Conservation (phyloP, 2,113 vertebrate species). For the Chaenocephalus aceratus region DNA sequence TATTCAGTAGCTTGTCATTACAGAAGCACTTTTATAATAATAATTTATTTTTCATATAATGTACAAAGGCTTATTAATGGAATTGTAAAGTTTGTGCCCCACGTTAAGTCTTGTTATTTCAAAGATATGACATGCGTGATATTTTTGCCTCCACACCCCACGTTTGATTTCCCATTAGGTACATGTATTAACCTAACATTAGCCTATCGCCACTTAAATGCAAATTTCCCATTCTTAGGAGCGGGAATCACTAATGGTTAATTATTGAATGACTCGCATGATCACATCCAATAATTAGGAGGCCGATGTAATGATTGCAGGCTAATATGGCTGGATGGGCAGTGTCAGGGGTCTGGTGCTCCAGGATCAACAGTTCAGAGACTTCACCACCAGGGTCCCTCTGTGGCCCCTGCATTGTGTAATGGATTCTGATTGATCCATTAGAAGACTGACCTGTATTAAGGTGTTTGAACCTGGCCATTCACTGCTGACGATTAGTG, state of each 20-base stretch:
- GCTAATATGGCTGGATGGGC: slow-evolving; percentile 51
- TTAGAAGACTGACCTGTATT: slow-evolving; percentile 59
- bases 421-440: slow-evolving; percentile 69
- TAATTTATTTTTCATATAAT: slow-evolving; percentile 19
- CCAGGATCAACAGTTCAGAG: slow-evolving; percentile 51
- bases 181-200: slow-evolving; percentile 29
- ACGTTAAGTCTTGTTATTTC: slow-evolving; percentile 6
- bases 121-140: background rate
- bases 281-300: slow-evolving; percentile 53
- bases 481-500: slow-evolving; percentile 40
- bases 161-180: background rate
- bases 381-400: slow-evolving; percentile 22
- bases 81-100: slow-evolving; percentile 2
- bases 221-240: slow-evolving; percentile 42
- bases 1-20: slow-evolving; percentile 43
- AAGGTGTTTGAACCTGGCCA: slow-evolving; percentile 40
- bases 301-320: slow-evolving; percentile 36
- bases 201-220: slow-evolving; percentile 29
- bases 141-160: background rate
- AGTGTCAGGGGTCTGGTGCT: slow-evolving; percentile 56
- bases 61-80: slow-evolving; percentile 17
- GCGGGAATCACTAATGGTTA: slow-evolving; percentile 34
- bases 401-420: slow-evolving; percentile 41
- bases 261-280: slow-evolving; percentile 51
- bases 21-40: slow-evolving; percentile 9